Percentiles rank a stretch among this genome's conserved stretches.
Evolutionary conservation across 2,797 vertebrate species (phyloP).

Genomic region (Oreochromis grahami): DNA sequence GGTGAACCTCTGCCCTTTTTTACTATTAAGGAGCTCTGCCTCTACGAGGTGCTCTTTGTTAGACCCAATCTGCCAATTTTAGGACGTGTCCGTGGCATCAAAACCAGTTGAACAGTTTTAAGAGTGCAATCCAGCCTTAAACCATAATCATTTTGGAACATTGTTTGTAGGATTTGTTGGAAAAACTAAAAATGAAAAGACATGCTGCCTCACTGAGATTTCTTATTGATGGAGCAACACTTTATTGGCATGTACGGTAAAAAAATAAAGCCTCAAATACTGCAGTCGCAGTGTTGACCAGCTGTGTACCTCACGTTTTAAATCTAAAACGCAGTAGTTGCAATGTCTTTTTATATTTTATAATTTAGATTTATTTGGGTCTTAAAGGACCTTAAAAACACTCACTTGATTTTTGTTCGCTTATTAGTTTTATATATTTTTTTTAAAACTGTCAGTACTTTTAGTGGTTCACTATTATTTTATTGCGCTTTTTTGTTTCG

Average conservation of each 20-base stretch:
- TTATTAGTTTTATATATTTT: background rate
- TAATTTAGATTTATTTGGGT: background rate
- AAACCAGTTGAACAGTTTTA: background rate
- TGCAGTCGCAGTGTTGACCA: background rate
- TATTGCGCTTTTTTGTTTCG: background rate
- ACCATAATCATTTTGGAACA: fast-evolving
- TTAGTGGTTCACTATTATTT: background rate
- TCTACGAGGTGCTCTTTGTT: background rate
- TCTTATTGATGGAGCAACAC: background rate
- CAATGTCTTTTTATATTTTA: background rate
- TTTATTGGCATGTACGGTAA: background rate
- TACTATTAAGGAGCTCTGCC: background rate
- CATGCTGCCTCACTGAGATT: background rate
- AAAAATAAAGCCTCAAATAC: background rate
- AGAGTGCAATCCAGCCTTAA: background rate
- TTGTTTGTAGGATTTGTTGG: background rate
- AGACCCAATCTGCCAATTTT: background rate
- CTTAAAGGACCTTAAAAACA: background rate
- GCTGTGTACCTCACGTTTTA: background rate
- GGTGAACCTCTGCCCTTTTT: background rate
- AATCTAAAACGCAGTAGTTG: background rate
- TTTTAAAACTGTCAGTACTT: fast-evolving
- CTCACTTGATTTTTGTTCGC: background rate
- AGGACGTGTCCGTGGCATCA: background rate
- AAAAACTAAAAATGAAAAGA: background rate